These are phyloP conservation scores for Lanistes nyassanus DNA, from an alignment of 1,140 invertebrate species.

Conservation along the genomic window DNA sequence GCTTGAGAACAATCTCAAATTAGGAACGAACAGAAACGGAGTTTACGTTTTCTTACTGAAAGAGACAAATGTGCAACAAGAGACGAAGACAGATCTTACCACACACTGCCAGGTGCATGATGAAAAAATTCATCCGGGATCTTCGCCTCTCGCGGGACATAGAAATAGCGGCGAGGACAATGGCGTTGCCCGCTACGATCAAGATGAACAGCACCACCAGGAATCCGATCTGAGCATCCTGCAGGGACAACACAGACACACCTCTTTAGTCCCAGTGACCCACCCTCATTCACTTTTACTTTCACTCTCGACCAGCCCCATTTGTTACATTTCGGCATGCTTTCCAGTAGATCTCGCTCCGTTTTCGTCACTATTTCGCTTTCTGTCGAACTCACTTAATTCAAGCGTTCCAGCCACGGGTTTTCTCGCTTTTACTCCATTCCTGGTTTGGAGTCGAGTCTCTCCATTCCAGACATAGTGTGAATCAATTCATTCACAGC, in stretches of 20 bases:
- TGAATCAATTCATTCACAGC: too few relatives aligned
- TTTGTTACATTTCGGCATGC: too few relatives aligned
- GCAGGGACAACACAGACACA: constrained; percentile 66
- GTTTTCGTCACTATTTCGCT: background rate
- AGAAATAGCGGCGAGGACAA: constrained; percentile 85
- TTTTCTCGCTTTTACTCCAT: background rate
- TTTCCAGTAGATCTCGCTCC: too few relatives aligned
- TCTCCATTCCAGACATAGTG: too few relatives aligned
- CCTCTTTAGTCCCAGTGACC: background rate
- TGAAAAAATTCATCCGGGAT: constrained; percentile 96
- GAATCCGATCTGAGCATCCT: constrained; percentile 90
- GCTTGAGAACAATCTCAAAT: too few relatives aligned
- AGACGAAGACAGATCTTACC: too few relatives aligned
- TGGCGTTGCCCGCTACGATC: constrained; percentile 89
- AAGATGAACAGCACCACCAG: constrained; percentile 89
- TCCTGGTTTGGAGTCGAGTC: too few relatives aligned
- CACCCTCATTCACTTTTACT: background rate
- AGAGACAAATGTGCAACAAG: too few relatives aligned
- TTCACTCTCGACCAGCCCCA: too few relatives aligned
- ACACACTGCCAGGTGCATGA: constrained; percentile 92
- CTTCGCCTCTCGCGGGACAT: constrained; percentile 82
- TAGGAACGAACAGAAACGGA: too few relatives aligned
- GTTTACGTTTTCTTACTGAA: too few relatives aligned
- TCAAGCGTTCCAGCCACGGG: background rate
- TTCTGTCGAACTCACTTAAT: background rate